Evolutionary conservation across 2,113 vertebrate species (phyloP).

Genomic region (Halcyon malimbica): DNA sequence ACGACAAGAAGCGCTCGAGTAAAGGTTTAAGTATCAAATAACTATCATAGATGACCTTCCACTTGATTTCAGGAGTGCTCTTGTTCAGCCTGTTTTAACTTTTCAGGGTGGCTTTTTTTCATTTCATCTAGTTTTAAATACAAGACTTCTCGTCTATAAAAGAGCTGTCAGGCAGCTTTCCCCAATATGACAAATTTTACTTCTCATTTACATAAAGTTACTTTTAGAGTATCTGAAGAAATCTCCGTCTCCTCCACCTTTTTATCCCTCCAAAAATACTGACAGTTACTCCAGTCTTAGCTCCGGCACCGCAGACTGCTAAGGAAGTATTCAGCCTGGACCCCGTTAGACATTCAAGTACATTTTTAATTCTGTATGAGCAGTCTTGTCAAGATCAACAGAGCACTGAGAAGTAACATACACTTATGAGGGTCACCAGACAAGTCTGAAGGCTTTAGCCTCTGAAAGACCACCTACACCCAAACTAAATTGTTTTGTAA

Average conservation of each 20-base stretch:
- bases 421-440: neutral
- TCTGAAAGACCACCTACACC: neutral
- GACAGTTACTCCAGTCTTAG: neutral
- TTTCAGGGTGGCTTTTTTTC: neutral
- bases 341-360: neutral
- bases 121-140: neutral
- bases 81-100: neutral
- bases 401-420: neutral
- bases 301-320: neutral
- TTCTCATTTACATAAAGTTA: neutral
- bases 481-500: neutral
- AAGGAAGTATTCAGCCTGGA: neutral
- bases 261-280: neutral
- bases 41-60: neutral
- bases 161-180: neutral
- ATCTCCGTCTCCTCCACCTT: neutral
- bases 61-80: neutral
- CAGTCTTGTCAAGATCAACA: neutral
- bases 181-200: neutral
- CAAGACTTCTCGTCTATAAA: neutral
- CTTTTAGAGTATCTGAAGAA: neutral
- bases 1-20: neutral
- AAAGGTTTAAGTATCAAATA: neutral
- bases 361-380: neutral
- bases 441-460: neutral